Evolutionary conservation across 2,888 invertebrate species (phyloP).

Genomic region (Boloria euphrosyne): DNA sequence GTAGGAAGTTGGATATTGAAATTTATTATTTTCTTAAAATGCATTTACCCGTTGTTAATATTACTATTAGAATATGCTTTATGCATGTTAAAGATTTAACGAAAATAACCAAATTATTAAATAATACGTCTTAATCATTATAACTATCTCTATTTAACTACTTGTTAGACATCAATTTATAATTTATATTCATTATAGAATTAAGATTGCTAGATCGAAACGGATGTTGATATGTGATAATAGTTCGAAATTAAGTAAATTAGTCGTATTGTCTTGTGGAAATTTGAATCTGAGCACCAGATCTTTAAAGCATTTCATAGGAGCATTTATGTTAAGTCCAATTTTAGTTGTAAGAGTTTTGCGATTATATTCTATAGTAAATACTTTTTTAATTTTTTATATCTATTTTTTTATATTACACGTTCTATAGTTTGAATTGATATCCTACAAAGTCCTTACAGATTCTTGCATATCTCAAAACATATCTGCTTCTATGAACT

Average conservation of each 20-base stretch:
- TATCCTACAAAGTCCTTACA: neutral
- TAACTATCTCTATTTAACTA: slow-evolving; percentile 24
- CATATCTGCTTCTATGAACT: slow-evolving; percentile 78
- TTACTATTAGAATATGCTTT: slow-evolving; percentile 41
- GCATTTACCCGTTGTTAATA: slow-evolving; percentile 71
- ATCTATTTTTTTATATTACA: neutral
- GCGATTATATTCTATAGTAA: neutral
- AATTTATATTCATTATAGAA: slow-evolving; percentile 22
- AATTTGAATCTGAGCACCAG: slow-evolving; percentile 42
- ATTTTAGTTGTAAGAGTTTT: neutral
- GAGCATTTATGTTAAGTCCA: slow-evolving; percentile 61
- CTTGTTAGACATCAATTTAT: slow-evolving; percentile 22
- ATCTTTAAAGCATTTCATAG: slow-evolving; percentile 67
- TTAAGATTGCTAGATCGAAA: slow-evolving; percentile 44
- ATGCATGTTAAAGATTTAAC: slow-evolving; percentile 28
- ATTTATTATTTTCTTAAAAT: slow-evolving; percentile 72
- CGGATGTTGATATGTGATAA: slow-evolving; percentile 73
- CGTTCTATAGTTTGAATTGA: neutral
- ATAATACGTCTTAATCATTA: slow-evolving; percentile 16
- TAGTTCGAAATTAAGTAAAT: slow-evolving; percentile 58
- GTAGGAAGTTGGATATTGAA: slow-evolving; percentile 52
- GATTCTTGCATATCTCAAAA: slow-evolving; percentile 57
- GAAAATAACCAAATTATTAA: slow-evolving; percentile 21
- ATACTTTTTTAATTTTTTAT: slow-evolving; percentile 2
- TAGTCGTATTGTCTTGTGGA: slow-evolving; percentile 36